A percentile compares a stretch with the other conserved stretches of the same genome.
Conservation (phyloP, 2,113 vertebrate species). For the Anas platyrhynchos region DNA sequence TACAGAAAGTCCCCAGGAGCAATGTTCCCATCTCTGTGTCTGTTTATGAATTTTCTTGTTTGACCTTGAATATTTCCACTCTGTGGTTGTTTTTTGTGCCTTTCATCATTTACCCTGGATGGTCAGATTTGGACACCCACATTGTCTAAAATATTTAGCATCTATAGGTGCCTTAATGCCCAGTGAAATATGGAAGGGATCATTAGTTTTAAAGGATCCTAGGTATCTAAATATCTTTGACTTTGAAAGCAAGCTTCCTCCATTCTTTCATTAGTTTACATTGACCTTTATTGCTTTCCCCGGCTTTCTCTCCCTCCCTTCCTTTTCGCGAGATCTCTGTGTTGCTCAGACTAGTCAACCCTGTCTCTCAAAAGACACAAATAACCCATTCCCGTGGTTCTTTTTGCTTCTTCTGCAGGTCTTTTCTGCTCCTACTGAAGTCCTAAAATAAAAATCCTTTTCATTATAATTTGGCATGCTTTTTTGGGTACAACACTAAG, state of each 20-base stretch:
- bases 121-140: not conserved
- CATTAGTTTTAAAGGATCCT: not conserved
- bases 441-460: slow-evolving; percentile 35
- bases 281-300: not conserved
- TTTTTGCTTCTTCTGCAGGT: not conserved
- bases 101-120: not conserved
- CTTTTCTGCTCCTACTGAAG: not conserved
- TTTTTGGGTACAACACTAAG: not conserved
- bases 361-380: not conserved
- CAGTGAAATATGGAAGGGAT: not conserved
- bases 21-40: not conserved
- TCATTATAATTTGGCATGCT: not conserved
- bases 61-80: not conserved
- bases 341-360: not conserved
- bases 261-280: not conserved
- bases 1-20: not conserved
- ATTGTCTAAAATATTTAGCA: not conserved
- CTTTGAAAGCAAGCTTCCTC: not conserved
- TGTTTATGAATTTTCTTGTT: not conserved
- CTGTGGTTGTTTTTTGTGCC: fast-evolving
- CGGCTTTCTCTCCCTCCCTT: not conserved
- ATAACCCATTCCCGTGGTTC: not conserved
- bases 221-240: not conserved
- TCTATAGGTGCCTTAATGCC: not conserved
- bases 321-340: not conserved